Evolutionary conservation across 2,888 invertebrate species (phyloP).

Genomic region (Drosophila austrosaltans): DNA sequence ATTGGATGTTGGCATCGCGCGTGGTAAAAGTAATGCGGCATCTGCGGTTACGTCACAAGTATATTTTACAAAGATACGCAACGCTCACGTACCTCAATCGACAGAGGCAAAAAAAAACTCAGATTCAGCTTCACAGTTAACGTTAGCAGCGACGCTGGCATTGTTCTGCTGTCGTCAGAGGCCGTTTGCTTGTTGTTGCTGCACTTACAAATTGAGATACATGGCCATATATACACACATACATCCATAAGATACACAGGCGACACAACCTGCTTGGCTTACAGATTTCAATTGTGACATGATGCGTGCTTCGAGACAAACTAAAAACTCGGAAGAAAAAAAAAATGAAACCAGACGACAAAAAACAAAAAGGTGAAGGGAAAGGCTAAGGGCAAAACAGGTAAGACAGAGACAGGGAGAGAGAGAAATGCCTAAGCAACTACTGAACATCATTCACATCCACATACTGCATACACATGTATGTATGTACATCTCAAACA

Average conservation of each 20-base stretch:
- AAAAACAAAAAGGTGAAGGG: background rate
- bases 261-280: conserved; percentile 24
- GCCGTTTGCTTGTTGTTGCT: conserved; percentile 9
- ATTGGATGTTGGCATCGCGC: conserved; percentile 12
- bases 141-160: background rate
- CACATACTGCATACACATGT: background rate
- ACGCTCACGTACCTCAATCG: conserved; percentile 17
- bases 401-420: background rate
- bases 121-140: background rate
- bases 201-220: conserved; percentile 35
- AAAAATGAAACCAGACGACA: background rate
- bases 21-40: conserved; percentile 44
- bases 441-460: background rate
- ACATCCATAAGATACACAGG: background rate
- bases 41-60: conserved; percentile 47
- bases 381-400: background rate
- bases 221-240: conserved; percentile 6
- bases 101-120: background rate
- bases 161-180: conserved; percentile 15
- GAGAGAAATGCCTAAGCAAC: background rate
- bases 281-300: conserved; percentile 32
- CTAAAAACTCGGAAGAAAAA: background rate
- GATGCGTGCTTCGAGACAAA: conserved; percentile 22
- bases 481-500: conserved; percentile 25
- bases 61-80: conserved; percentile 40